A percentile compares a stretch with the other conserved stretches of the same genome.
Evolutionary conservation across 2,797 vertebrate genomes (phyloP).

Genomic region (Crenichthys baileyi): DNA sequence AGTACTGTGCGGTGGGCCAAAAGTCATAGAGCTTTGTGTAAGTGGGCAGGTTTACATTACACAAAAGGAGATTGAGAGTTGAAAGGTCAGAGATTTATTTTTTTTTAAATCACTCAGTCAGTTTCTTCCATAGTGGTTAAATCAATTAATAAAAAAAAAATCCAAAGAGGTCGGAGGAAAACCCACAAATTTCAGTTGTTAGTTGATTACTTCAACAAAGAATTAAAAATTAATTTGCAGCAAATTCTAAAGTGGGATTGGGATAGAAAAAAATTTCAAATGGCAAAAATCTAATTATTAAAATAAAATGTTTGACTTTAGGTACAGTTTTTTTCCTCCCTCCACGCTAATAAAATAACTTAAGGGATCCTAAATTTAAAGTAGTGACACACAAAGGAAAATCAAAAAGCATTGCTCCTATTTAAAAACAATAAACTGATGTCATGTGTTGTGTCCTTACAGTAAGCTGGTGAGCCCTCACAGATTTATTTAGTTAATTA

Average conservation of each 20-base stretch:
- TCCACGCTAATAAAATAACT: conserved; percentile 26
- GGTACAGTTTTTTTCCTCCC: conserved; percentile 19
- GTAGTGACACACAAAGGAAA: conserved; percentile 48
- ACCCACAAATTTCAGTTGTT: background rate
- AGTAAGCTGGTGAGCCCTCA: conserved; percentile 1
- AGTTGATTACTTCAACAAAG: background rate
- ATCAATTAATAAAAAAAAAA: conserved; percentile 46
- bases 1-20: conserved; percentile 74
- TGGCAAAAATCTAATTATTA: conserved; percentile 42
- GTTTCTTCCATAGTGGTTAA: background rate
- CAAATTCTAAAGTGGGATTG: background rate
- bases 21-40: conserved; percentile 71
- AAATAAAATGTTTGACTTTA: conserved; percentile 25
- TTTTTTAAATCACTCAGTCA: background rate
- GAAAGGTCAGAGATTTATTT: conserved; percentile 69
- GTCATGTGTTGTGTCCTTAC: background rate
- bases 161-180: conserved; percentile 24
- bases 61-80: conserved; percentile 60
- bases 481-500: background rate
- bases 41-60: conserved; percentile 76
- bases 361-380: conserved; percentile 25
- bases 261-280: conserved; percentile 40
- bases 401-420: conserved; percentile 22
- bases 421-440: background rate
- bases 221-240: background rate